Evolutionary conservation across 2,797 vertebrate species (phyloP).

Genomic region (Macroramphosus scolopax): DNA sequence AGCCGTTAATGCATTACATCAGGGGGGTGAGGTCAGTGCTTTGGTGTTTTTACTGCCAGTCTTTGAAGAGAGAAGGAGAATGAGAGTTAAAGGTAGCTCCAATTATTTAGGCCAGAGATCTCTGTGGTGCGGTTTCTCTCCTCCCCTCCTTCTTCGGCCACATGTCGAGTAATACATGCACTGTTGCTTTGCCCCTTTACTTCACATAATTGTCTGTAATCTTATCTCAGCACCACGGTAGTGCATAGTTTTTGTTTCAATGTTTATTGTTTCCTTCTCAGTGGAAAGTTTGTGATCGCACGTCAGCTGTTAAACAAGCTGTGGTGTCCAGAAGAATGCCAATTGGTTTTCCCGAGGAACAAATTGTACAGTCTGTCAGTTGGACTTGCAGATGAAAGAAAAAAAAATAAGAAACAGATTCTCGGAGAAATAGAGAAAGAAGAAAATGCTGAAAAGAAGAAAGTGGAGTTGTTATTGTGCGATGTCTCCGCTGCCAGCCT

Average conservation of each 20-base stretch:
- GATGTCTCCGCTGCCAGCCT: not conserved
- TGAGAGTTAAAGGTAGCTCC: slow-evolving; percentile 30
- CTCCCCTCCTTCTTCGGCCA: slow-evolving; percentile 16
- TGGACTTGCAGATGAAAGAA: not conserved
- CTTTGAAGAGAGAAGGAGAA: slow-evolving; percentile 14
- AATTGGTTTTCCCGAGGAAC: slow-evolving; percentile 13
- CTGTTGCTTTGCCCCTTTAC: slow-evolving; percentile 24
- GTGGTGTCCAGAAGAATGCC: slow-evolving; percentile 10
- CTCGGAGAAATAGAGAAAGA: not conserved
- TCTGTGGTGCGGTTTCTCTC: slow-evolving; percentile 25
- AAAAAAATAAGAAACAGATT: slow-evolving; percentile 3
- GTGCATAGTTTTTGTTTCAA: slow-evolving; percentile 13
- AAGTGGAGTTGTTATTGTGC: not conserved
- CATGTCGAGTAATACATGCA: not conserved
- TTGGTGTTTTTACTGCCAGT: slow-evolving; percentile 58
- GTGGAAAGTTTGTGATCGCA: slow-evolving; percentile 46
- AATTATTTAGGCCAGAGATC: slow-evolving; percentile 53
- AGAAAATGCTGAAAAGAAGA: slow-evolving; percentile 1
- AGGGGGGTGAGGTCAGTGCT: slow-evolving; percentile 59
- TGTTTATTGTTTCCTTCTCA: slow-evolving; percentile 53
- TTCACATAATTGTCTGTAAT: slow-evolving; percentile 13
- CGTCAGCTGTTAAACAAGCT: slow-evolving; percentile 33
- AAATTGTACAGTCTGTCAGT: slow-evolving; percentile 9
- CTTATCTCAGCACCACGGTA: not conserved
- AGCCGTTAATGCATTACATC: slow-evolving; percentile 54